Conservation (phyloP, 2,888 invertebrate genomes). For the Baccha elongata region DNA sequence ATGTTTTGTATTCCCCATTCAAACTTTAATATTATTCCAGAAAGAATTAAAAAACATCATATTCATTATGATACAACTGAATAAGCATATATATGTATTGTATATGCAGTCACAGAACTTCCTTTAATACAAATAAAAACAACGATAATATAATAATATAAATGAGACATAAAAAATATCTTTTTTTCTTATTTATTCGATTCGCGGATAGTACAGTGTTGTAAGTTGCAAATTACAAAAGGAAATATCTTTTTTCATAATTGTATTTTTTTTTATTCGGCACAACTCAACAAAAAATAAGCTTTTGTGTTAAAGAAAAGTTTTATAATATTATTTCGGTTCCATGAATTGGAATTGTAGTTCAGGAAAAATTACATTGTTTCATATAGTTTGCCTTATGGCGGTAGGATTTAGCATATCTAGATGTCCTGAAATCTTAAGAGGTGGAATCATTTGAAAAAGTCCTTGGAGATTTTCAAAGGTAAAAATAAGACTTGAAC, state of each 20-base stretch:
- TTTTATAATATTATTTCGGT: neutral
- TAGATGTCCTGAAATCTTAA: too few relatives aligned
- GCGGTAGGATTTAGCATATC: too few relatives aligned
- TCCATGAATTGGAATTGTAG: too few relatives aligned
- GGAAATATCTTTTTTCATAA: slow-evolving; percentile 9
- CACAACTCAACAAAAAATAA: neutral
- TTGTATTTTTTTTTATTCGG: neutral
- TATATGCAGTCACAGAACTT: slow-evolving; percentile 6
- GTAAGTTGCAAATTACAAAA: neutral
- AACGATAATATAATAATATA: neutral
- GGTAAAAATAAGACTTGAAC: too few relatives aligned
- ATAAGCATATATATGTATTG: too few relatives aligned
- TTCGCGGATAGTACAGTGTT: neutral
- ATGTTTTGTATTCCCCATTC: neutral
- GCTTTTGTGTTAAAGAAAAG: neutral
- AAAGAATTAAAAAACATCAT: slow-evolving; percentile 16
- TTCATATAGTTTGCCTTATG: too few relatives aligned
- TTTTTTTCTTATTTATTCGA: neutral
- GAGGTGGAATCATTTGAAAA: too few relatives aligned
- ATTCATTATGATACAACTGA: slow-evolving; percentile 4
- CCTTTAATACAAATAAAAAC: slow-evolving; percentile 22
- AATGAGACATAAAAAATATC: slow-evolving; percentile 12
- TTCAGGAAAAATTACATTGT: too few relatives aligned
- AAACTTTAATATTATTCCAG: slow-evolving; percentile 21
- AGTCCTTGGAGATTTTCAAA: too few relatives aligned